phyloP scores from a whole-genome alignment of 2,113 vertebrate genomes.

The Syngnathoides biaculeatus region DNA sequence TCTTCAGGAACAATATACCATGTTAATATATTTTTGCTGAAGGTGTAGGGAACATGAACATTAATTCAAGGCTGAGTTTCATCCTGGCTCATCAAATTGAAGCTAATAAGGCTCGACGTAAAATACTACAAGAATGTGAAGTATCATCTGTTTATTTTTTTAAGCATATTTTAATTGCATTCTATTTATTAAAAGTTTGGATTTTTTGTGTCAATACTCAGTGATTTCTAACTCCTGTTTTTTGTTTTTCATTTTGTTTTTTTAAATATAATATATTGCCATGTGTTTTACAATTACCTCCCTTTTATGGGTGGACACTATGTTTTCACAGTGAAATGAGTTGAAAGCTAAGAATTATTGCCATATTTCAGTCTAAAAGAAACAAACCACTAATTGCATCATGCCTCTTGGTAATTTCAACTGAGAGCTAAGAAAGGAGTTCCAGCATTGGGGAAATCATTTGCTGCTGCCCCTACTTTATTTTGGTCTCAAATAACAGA shows the following conservation, averaged over 20 bases:
- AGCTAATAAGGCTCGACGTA: no score
- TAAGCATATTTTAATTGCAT: slow-evolving; percentile 58
- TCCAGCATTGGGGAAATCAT: slow-evolving; percentile 76
- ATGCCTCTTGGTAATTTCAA: slow-evolving; percentile 74
- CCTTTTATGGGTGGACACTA: slow-evolving; percentile 69
- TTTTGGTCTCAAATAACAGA: slow-evolving; percentile 91
- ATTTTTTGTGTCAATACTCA: slow-evolving; percentile 32
- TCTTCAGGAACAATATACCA: no score
- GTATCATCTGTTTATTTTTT: neutral
- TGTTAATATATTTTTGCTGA: no score
- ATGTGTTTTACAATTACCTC: slow-evolving; percentile 78
- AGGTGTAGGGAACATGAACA: no score
- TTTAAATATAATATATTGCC: slow-evolving; percentile 78
- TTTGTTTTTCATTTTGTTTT: no score
- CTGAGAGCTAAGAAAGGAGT: slow-evolving; percentile 71
- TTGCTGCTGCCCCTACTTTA: slow-evolving; percentile 83
- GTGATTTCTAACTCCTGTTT: slow-evolving; percentile 27
- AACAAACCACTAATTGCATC: slow-evolving; percentile 80
- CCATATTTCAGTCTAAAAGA: slow-evolving; percentile 82
- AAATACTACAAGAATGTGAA: neutral
- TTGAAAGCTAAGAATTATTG: slow-evolving; percentile 81
- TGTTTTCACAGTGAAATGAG: slow-evolving; percentile 73
- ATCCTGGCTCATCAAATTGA: no score
- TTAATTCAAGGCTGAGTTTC: no score
- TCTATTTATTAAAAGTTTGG: slow-evolving; percentile 57